Evolutionary conservation across 2,888 invertebrate genomes (phyloP).

Genomic region (Drosophila sordidapex): DNA sequence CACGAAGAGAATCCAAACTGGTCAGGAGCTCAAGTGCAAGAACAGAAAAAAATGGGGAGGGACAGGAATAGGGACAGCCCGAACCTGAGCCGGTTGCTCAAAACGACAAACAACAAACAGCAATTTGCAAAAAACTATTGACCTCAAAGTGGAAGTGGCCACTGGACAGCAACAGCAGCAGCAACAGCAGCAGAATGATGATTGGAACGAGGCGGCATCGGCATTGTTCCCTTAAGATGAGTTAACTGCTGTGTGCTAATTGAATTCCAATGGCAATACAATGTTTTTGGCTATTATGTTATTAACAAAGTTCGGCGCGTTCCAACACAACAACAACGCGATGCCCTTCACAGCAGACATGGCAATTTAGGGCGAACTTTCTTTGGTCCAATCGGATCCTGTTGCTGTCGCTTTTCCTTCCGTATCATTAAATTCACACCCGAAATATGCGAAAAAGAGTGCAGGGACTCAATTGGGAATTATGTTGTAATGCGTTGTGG

Average conservation of each 20-base stretch:
- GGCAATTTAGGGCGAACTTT: constrained; percentile 70
- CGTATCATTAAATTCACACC: constrained; percentile 79
- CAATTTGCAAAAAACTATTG: constrained; percentile 71
- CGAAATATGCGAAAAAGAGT: constrained; percentile 41
- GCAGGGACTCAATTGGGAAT: constrained; percentile 61
- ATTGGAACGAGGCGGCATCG: constrained; percentile 18
- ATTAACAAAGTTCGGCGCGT: constrained; percentile 59
- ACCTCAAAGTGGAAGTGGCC: constrained; percentile 70
- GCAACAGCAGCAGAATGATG: constrained; percentile 16
- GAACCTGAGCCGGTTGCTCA: constrained; percentile 59
- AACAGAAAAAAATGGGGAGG: constrained; percentile 7
- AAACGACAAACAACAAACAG: constrained; percentile 65
- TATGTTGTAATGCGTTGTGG: constrained; percentile 81
- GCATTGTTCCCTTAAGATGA: constrained; percentile 57
- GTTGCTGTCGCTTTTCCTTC: constrained; percentile 26
- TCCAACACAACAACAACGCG: constrained; percentile 35
- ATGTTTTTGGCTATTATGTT: constrained; percentile 80
- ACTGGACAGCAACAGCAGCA: constrained; percentile 32
- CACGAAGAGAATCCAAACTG: constrained; percentile 42
- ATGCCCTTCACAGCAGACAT: constrained; percentile 55
- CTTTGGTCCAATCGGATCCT: constrained; percentile 53
- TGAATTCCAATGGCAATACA: constrained; percentile 78
- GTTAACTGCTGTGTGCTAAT: constrained; percentile 61
- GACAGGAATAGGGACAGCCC: constrained; percentile 26
- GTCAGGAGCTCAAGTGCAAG: constrained; percentile 49